phyloP scores from a whole-genome alignment of 2,888 invertebrate genomes.

The Amphipoea oculea region DNA sequence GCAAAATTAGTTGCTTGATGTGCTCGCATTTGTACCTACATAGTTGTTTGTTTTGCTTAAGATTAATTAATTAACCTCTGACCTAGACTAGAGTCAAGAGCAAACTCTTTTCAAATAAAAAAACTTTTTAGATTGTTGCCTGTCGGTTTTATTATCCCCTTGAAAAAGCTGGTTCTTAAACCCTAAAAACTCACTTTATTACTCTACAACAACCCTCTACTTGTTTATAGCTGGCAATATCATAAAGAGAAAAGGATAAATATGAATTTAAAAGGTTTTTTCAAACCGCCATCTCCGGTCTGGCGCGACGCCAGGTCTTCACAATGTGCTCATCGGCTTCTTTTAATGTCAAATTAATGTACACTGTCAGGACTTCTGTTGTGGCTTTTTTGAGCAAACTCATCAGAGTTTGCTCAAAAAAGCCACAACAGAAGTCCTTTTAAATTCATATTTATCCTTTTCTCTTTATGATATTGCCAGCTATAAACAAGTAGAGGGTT shows the following conservation, averaged over 20 bases:
- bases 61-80: no score
- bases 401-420: neutral
- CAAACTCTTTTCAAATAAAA: neutral
- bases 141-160: neutral
- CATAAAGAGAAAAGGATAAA: slow-evolving; percentile 51
- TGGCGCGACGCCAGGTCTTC: slow-evolving; percentile 54
- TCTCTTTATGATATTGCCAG: slow-evolving; percentile 35
- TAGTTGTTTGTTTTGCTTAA: neutral
- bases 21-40: no score
- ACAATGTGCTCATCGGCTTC: slow-evolving; percentile 52
- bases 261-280: slow-evolving; percentile 64
- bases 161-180: neutral
- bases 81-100: no score
- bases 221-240: slow-evolving; percentile 35
- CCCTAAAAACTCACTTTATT: slow-evolving; percentile 24
- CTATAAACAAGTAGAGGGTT: slow-evolving; percentile 32
- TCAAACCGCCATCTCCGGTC: slow-evolving; percentile 55
- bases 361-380: slow-evolving; percentile 23
- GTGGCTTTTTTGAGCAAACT: neutral
- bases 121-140: neutral
- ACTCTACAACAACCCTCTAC: slow-evolving; percentile 3
- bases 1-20: no score
- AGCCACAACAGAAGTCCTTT: slow-evolving; percentile 28
- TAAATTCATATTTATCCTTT: slow-evolving; percentile 62
- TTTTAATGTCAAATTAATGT: slow-evolving; percentile 58